Base-by-base conservation (phyloP, 2,113 vertebrate species). In the Salvelinus alpinus region DNA sequence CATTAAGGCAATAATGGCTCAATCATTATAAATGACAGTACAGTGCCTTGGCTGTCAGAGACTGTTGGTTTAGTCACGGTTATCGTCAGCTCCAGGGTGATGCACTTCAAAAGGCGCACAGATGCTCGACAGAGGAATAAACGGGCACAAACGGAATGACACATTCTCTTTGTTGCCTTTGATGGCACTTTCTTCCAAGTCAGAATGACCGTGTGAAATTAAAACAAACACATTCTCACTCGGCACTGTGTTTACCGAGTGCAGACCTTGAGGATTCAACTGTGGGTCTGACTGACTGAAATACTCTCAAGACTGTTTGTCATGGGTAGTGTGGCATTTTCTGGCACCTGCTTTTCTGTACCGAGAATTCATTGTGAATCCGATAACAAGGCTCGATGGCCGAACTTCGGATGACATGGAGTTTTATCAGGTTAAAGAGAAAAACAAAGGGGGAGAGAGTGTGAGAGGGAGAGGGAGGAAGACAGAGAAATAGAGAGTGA, bases 1-100 rank as follows among this genome's bases (percentile, higher is more conserved):
- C 83, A 88, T 89, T 82, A 88, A 76, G 38, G 82, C 80, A 81
- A 85, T 85, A 90, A 87, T 78, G 47, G 83, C 82, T 87, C 88
- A 82, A 82, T 85, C 86, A 86, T 86, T 87, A 79, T 85, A 78
- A 86, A 88, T 85, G 77, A 80, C 78, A 82, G 80, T 71, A 73
- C 80, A 29, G 69, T 79, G 85, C 77, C 60, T 82, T 51, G 14
- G 76, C 68, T 31, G 84, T 81, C 38, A 79, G 75, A 44, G 31
- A 16, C 76, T 79, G 77, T 59, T 73, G 82, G 77, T 73, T 86
- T 87, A 83, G 87, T 87, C 80, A 78, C 88, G 81, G 84, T 83
- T 85, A 25, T 65, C 24, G 82, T 86, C 80, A 38, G 64, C 44
- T 79, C 27, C 54, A 79, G 69, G 79, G 74, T 71, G 74, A 77